Evolutionary conservation across 2,113 vertebrate species (phyloP).

Genomic region (Sminthopsis crassicaudata): DNA sequence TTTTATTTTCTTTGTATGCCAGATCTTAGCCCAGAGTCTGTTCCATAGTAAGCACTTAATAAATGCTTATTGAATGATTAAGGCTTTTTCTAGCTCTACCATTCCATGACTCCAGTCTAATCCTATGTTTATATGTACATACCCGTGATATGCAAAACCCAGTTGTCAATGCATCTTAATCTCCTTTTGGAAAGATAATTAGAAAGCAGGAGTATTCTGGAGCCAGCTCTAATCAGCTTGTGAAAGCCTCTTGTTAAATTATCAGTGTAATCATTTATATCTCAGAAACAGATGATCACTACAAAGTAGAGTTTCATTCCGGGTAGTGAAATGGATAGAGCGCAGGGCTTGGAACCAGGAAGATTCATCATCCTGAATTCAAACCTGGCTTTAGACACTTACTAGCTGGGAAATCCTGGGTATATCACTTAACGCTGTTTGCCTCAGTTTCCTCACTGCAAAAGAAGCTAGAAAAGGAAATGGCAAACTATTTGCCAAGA

Average conservation of each 20-base stretch:
- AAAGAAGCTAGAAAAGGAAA: neutral
- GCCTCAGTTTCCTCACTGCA: neutral
- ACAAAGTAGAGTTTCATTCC: neutral
- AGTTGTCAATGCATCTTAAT: slow-evolving; percentile 51
- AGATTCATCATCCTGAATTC: too few relatives aligned
- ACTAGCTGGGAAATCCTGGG: too few relatives aligned
- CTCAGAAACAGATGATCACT: neutral
- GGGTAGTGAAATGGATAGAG: too few relatives aligned
- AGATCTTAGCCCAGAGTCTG: neutral
- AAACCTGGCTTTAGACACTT: too few relatives aligned
- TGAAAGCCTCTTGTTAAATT: neutral
- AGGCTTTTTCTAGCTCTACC: neutral
- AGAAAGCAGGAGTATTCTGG: neutral
- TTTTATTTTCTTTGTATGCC: neutral
- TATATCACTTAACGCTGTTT: neutral
- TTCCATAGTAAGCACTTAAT: neutral
- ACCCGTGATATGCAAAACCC: slow-evolving; percentile 61
- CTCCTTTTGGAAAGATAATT: slow-evolving; percentile 66
- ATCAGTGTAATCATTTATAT: neutral
- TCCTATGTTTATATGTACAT: slow-evolving; percentile 52
- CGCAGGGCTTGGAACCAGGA: too few relatives aligned
- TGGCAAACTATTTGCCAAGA: neutral
- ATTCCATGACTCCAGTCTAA: neutral
- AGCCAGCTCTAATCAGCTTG: neutral
- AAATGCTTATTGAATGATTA: neutral